Base-by-base conservation (phyloP, 2,113 vertebrate species). In the Calyptommatus sinebrachiatus region DNA sequence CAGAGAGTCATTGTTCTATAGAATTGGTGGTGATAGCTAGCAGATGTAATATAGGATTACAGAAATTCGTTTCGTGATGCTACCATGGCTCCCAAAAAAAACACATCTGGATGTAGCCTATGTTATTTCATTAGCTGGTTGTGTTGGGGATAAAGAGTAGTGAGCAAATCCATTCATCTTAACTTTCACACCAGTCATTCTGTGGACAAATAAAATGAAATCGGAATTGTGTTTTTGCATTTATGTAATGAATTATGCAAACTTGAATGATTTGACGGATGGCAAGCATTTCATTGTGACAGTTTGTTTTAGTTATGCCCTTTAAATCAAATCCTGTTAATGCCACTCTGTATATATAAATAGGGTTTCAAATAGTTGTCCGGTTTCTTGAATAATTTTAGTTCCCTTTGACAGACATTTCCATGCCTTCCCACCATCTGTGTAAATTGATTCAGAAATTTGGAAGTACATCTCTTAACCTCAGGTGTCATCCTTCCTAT, bases 361-460 rank as follows among this genome's bases (percentile, higher is more conserved):
- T 91, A 88, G 86, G 24, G 74, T 80, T 31, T 70, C 72, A 1
- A 80, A 77, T 22, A 72, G 86, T 53, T 5, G 28, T 28, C 18
- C 1, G 61, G 10, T 79, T 89, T 81, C 14, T 78, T 85, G 76
- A 71, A 69, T 77, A 84, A 41, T 87, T 89, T 88, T 85, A 69
- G 5, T 78, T 41, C 2, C 82, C 26, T 4, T 12, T 77, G 46
- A 6, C 28, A 53, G 71, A 69, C 26, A 24, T 71, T 72, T 20
- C 83, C 12, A 60, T 63, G 31, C 71, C 68, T 79, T 90, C 76
- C 71, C 12, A 80, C 1, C 3, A 10, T 68, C 70, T 83, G 7
- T 57, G 50, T 83, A 24, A 7, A 72, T 11, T 77, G 63, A 76
- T 80, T 81, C 61, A 73, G 16, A 82, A 83, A 71, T 86, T 50